Conservation (phyloP, 2,113 vertebrate genomes). For the Coptodon bakossiorum region DNA sequence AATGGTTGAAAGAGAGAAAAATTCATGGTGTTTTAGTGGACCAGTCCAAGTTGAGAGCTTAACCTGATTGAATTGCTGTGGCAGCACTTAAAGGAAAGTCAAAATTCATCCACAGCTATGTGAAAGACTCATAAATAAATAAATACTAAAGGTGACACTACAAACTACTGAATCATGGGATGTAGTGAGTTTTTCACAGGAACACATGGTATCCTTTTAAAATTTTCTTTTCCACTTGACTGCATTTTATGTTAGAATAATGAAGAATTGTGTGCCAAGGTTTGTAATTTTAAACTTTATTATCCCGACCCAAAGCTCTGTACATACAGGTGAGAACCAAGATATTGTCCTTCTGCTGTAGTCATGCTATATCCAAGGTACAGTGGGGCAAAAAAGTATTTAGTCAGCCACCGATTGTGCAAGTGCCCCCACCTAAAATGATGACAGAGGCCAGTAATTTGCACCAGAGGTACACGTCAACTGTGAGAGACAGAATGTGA, state of each 20-base stretch:
- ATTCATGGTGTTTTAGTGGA: rapidly evolving
- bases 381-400: too few relatives aligned
- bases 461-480: too few relatives aligned
- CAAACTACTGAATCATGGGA: neutral
- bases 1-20: neutral
- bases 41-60: neutral
- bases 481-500: too few relatives aligned
- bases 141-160: neutral
- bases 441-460: too few relatives aligned
- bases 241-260: neutral
- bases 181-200: neutral
- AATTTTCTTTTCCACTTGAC: neutral
- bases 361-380: neutral
- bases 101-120: neutral
- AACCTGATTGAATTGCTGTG: neutral
- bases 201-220: neutral
- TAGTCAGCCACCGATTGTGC: too few relatives aligned
- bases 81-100: neutral
- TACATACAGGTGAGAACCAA: neutral
- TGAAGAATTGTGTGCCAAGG: neutral
- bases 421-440: too few relatives aligned
- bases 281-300: neutral
- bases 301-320: rapidly evolving
- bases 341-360: neutral
- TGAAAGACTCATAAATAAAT: neutral